Conservation (phyloP, 2,113 vertebrate genomes). For the Notiomystis cincta region DNA sequence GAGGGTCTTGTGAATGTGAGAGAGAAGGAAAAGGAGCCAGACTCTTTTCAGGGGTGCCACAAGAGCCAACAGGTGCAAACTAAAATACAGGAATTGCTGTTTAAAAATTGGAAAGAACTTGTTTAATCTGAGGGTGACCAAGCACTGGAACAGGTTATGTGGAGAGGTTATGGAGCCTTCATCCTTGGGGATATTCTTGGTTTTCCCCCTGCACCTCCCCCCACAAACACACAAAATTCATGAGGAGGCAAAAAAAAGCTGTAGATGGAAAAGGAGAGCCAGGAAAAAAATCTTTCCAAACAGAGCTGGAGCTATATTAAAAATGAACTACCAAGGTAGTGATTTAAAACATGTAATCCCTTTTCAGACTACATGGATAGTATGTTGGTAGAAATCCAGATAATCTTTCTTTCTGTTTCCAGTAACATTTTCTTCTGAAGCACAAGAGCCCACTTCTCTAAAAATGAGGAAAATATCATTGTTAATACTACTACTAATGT, state of each 20-base stretch:
- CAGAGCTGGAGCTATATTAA: not conserved
- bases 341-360: constrained; percentile 8
- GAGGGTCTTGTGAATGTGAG: not conserved
- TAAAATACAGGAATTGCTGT: not conserved
- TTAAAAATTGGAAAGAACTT: not conserved
- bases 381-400: not conserved
- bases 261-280: not conserved
- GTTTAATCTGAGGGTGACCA: not conserved
- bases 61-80: not conserved
- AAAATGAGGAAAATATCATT: not conserved
- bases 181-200: not conserved
- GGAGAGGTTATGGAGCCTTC: not conserved
- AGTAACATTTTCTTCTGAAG: not conserved
- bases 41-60: not conserved
- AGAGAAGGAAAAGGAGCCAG: not conserved
- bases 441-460: not conserved
- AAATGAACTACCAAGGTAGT: not conserved
- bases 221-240: not conserved
- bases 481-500: not conserved
- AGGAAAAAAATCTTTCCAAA: not conserved
- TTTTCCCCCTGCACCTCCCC: not conserved
- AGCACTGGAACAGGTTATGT: not conserved
- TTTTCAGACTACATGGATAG: not conserved
- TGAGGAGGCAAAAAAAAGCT: not conserved
- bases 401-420: not conserved